Percentiles rank a stretch among this genome's conserved stretches.
phyloP scores from a whole-genome alignment of 2,888 invertebrate species.

The Timandra comae region DNA sequence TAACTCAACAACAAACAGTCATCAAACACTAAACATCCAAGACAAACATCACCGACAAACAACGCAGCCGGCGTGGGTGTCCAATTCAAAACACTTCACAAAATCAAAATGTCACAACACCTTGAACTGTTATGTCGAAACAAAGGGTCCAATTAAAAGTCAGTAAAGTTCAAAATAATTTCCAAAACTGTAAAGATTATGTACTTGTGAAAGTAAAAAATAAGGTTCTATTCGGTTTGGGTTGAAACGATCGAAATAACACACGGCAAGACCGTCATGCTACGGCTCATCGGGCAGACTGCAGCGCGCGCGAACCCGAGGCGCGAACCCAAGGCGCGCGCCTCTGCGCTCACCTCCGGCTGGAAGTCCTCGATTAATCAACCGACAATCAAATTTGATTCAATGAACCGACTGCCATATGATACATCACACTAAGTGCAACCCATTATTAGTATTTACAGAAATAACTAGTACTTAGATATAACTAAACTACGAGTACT shows the following conservation, averaged over 20 bases:
- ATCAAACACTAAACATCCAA: slow-evolving; percentile 32
- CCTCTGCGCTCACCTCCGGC: slow-evolving; percentile 42
- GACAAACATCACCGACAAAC: slow-evolving; percentile 37
- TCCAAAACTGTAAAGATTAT: slow-evolving; percentile 9
- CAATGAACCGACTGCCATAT: slow-evolving; percentile 13
- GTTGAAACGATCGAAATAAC: slow-evolving; percentile 34
- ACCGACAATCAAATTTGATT: slow-evolving; percentile 23
- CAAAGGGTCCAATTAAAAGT: no score
- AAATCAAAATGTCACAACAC: slow-evolving; percentile 37
- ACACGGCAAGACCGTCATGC: slow-evolving; percentile 63
- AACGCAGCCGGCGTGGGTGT: slow-evolving; percentile 27
- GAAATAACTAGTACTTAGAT: no score
- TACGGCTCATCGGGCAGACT: slow-evolving; percentile 74
- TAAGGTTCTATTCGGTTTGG: slow-evolving; percentile 33
- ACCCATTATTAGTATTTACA: no score
- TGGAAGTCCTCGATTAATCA: slow-evolving; percentile 52
- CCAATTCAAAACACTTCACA: slow-evolving; percentile 36
- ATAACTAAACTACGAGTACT: no score
- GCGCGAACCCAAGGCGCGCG: slow-evolving; percentile 22
- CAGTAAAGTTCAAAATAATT: slow-evolving; percentile 4
- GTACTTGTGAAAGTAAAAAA: slow-evolving; percentile 28
- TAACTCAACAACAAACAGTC: slow-evolving; percentile 36
- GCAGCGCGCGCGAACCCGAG: slow-evolving; percentile 38
- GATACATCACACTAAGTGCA: no score
- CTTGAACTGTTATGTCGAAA: slow-evolving; percentile 17